These are phyloP conservation scores for Hydropsyche betteni DNA, from an alignment of 2,888 invertebrate genomes.

Conservation along the genomic window DNA sequence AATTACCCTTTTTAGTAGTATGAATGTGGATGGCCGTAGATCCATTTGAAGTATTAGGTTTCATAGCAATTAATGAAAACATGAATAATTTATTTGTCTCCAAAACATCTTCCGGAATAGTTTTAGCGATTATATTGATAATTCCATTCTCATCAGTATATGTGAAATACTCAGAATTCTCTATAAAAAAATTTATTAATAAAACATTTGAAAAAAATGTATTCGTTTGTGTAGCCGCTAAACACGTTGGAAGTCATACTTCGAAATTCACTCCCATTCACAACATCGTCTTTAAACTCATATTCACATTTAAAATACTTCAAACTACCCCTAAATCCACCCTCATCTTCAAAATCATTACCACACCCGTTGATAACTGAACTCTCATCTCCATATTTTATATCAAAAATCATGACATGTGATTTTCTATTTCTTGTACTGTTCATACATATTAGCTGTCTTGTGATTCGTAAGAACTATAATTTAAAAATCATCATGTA, in stretches of 20 bases:
- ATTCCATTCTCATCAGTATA: constrained; percentile 11
- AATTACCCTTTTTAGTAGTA: constrained; percentile 57
- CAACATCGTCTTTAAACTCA: too few relatives aligned
- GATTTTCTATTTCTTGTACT: too few relatives aligned
- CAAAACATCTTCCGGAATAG: constrained; percentile 56
- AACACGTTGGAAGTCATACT: not conserved
- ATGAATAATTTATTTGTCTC: constrained; percentile 54
- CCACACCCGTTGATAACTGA: too few relatives aligned
- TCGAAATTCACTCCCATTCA: too few relatives aligned
- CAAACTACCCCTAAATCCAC: too few relatives aligned
- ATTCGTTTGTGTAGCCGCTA: not conserved
- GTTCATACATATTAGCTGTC: too few relatives aligned
- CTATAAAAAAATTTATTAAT: constrained; percentile 41
- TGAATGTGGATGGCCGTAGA: constrained; percentile 57
- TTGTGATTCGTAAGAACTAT: too few relatives aligned
- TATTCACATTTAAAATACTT: too few relatives aligned
- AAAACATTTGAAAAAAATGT: not conserved
- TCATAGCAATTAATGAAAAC: constrained; percentile 56
- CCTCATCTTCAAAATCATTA: too few relatives aligned
- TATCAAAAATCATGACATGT: too few relatives aligned
- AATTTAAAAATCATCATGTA: too few relatives aligned
- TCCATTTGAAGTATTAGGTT: constrained; percentile 59
- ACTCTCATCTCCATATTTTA: too few relatives aligned
- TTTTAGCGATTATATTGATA: not conserved
- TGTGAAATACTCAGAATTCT: constrained; percentile 36